Evolutionary conservation across 2,113 vertebrate genomes (phyloP).

Genomic region (Mormyrus iriodes): DNA sequence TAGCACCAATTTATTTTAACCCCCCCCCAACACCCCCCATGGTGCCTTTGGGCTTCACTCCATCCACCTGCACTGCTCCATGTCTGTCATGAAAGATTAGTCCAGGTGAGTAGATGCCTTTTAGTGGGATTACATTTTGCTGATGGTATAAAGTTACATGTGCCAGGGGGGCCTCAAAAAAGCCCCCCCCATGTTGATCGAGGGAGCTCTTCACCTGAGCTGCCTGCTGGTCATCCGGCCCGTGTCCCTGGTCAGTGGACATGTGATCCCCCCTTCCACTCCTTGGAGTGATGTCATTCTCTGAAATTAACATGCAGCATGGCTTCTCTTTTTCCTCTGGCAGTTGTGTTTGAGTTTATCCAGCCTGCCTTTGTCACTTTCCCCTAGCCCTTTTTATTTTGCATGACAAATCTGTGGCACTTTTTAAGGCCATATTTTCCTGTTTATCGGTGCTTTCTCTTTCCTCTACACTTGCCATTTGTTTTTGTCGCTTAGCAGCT

Average conservation of each 20-base stretch:
- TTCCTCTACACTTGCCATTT: neutral
- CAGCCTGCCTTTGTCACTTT: neutral
- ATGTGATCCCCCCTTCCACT: neutral
- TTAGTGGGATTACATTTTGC: constrained; percentile 3
- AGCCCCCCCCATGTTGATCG: neutral
- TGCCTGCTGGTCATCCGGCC: neutral
- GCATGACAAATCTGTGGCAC: neutral
- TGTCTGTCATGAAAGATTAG: neutral
- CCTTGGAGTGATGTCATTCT: neutral
- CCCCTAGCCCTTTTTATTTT: neutral
- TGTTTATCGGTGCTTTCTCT: neutral
- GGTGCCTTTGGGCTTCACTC: neutral
- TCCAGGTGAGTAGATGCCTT: neutral
- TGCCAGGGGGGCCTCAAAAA: neutral
- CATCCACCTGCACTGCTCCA: neutral
- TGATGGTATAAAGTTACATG: neutral
- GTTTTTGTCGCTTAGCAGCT: neutral
- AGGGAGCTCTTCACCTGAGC: neutral
- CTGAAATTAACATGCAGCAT: neutral
- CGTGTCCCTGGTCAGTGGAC: neutral
- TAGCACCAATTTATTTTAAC: neutral
- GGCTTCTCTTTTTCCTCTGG: neutral
- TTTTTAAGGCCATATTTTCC: neutral
- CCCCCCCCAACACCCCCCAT: neutral
- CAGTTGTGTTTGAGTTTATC: neutral